Conservation (phyloP, 1,140 invertebrate genomes). For the Choristoneura fumiferana region DNA sequence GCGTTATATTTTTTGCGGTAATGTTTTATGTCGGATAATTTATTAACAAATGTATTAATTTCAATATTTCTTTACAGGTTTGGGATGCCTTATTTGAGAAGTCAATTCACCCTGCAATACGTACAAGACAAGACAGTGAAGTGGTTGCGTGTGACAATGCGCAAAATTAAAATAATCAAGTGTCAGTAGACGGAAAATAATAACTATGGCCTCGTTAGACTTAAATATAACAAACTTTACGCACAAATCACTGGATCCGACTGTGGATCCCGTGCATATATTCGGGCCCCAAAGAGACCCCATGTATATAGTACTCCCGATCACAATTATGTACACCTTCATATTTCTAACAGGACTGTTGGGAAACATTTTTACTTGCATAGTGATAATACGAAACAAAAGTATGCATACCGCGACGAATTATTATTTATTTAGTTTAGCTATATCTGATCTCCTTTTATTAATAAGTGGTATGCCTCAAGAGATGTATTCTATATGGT, state of each 20-base stretch:
- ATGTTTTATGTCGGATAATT: no score
- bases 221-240: constrained; percentile 28
- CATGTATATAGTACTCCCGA: constrained; percentile 86
- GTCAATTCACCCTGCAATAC: no score
- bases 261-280: constrained; percentile 50
- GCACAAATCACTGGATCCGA: constrained; percentile 26
- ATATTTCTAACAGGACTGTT: constrained; percentile 93
- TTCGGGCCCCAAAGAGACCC: constrained; percentile 81
- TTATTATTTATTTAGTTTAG: constrained; percentile 95
- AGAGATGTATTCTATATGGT: constrained; percentile 94
- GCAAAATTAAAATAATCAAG: background rate
- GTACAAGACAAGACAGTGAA: background rate
- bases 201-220: background rate
- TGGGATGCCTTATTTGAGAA: background rate
- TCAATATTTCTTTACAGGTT: constrained; percentile 2
- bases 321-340: constrained; percentile 88
- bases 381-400: constrained; percentile 94
- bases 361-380: constrained; percentile 95
- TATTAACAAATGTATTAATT: no score
- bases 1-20: no score
- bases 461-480: constrained; percentile 89
- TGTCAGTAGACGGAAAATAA: background rate
- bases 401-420: constrained; percentile 97
- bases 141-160: background rate
- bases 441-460: constrained; percentile 94